phyloP scores from a whole-genome alignment of 2,113 vertebrate genomes.

The Chloroceryle aenea region DNA sequence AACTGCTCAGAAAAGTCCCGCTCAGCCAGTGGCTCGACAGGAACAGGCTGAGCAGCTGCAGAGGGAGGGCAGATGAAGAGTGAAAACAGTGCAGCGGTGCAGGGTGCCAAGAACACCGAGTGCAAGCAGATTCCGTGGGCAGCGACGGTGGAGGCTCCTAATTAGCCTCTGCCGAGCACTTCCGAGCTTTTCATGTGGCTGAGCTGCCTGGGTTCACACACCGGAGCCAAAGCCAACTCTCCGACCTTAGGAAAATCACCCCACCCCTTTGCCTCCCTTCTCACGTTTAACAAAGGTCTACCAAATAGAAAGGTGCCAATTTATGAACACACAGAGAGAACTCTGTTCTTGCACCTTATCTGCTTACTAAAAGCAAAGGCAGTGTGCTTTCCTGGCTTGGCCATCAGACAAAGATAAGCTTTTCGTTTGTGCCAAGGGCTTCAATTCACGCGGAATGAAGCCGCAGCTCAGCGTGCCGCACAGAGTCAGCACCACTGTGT shows the following conservation, averaged over 20 bases:
- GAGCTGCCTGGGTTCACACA: background rate
- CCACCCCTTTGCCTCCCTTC: background rate
- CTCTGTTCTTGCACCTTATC: background rate
- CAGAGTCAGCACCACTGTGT: background rate
- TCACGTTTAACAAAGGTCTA: background rate
- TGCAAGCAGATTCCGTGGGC: slow-evolving; percentile 35
- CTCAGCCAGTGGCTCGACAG: background rate
- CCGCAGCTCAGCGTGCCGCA: accelerated
- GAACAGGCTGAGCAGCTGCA: background rate
- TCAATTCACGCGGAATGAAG: background rate
- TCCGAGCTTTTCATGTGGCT: background rate
- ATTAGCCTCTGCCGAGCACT: background rate
- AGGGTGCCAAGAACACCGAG: slow-evolving; percentile 55
- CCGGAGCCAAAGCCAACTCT: background rate
- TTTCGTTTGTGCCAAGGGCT: background rate
- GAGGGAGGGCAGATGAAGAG: slow-evolving; percentile 21
- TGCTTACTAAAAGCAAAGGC: background rate
- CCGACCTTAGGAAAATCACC: background rate
- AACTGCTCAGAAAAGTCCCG: background rate
- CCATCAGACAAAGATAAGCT: background rate
- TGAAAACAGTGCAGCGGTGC: background rate
- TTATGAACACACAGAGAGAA: background rate
- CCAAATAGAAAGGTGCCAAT: accelerated
- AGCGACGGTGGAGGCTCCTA: background rate
- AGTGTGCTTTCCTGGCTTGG: background rate